Conservation (phyloP, 2,888 invertebrate genomes). For the Cheilosia urbana region DNA sequence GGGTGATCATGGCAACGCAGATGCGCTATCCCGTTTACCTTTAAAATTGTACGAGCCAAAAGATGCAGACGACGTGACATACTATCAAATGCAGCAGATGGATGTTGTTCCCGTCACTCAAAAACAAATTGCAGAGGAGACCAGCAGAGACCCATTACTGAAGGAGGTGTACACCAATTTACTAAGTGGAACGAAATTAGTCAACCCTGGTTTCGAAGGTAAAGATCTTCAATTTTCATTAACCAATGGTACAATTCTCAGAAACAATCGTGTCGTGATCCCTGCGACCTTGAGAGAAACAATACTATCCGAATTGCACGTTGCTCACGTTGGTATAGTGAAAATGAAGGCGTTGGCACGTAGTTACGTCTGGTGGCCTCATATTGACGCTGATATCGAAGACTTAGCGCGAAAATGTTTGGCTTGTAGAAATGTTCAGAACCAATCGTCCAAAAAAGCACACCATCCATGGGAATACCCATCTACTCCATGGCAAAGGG, state of each 20-base stretch:
- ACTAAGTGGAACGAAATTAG: constrained; percentile 9
- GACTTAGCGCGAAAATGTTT: too few relatives aligned
- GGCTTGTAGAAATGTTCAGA: too few relatives aligned
- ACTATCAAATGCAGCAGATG: constrained; percentile 30
- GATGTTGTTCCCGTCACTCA: constrained; percentile 28
- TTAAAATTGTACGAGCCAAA: background rate
- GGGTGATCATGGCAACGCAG: constrained; percentile 27
- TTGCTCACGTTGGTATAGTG: too few relatives aligned
- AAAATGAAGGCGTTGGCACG: too few relatives aligned
- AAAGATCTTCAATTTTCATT: constrained; percentile 33
- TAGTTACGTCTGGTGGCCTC: too few relatives aligned
- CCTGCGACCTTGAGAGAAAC: too few relatives aligned
- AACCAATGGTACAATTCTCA: constrained; percentile 30
- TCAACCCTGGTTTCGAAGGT: constrained; percentile 11
- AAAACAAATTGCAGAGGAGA: constrained; percentile 28
- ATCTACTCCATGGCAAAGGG: too few relatives aligned
- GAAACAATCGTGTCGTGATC: constrained; percentile 1
- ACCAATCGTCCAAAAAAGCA: too few relatives aligned
- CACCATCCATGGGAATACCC: too few relatives aligned
- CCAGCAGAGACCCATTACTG: constrained; percentile 7
- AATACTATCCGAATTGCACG: too few relatives aligned
- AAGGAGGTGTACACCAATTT: constrained; percentile 12
- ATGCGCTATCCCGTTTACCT: constrained; percentile 30
- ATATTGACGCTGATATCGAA: too few relatives aligned
- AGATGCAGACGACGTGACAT: constrained; percentile 2